Evolutionary conservation across 2,888 invertebrate species (phyloP).

Genomic region (Limnephilus auricula): DNA sequence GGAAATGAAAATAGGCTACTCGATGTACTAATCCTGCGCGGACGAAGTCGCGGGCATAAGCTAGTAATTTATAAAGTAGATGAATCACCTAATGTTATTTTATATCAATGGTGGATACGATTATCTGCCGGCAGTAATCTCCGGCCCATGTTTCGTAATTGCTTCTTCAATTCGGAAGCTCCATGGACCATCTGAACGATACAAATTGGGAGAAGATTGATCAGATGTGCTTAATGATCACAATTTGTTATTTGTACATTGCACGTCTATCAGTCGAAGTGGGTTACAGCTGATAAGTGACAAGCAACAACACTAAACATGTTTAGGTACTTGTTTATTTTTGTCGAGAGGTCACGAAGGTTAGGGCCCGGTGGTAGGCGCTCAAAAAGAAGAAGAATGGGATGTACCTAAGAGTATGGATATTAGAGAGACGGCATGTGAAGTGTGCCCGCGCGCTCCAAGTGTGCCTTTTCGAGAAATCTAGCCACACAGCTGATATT

Average conservation of each 20-base stretch:
- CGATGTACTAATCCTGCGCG: too few relatives aligned
- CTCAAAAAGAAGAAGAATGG: too few relatives aligned
- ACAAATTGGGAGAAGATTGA: conserved; percentile 2
- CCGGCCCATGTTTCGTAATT: neutral
- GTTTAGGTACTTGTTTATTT: too few relatives aligned
- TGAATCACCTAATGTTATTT: neutral
- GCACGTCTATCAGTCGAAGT: neutral
- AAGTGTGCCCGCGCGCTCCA: too few relatives aligned
- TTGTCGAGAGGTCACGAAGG: too few relatives aligned
- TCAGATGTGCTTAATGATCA: neutral
- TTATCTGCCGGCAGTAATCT: neutral
- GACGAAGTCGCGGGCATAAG: too few relatives aligned
- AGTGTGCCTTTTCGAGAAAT: too few relatives aligned
- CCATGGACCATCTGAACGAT: neutral
- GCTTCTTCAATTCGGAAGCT: conserved; percentile 2
- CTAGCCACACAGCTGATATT: too few relatives aligned
- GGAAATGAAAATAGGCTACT: too few relatives aligned
- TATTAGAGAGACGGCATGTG: too few relatives aligned
- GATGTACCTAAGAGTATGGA: too few relatives aligned
- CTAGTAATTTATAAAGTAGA: neutral
- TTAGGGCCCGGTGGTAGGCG: too few relatives aligned
- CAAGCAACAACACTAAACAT: neutral
- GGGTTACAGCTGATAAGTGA: neutral
- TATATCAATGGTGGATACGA: neutral
- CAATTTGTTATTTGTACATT: neutral